These are phyloP conservation scores for silkworm (Bombyx mori) DNA, from an alignment of 1,140 invertebrate genomes.

Conservation along the genomic window DNA sequence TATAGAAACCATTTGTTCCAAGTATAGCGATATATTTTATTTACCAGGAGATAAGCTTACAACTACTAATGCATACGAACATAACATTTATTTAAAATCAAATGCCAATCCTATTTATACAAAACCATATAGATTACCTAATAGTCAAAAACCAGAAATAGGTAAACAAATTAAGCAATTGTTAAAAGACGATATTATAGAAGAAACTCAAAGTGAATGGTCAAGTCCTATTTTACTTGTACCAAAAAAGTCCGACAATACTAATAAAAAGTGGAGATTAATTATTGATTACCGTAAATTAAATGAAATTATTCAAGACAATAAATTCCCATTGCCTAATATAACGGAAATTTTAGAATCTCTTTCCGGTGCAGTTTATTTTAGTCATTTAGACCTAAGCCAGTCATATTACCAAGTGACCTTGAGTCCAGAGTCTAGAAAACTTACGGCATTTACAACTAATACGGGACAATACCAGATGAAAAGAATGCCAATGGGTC, in stretches of 20 bases:
- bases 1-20: too few species aligned
- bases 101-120: slow-evolving; percentile 23
- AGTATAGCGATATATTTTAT: slow-evolving; percentile 30
- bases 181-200: slow-evolving; percentile 22
- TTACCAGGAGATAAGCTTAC: slow-evolving; percentile 24
- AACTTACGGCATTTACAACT: slow-evolving; percentile 9
- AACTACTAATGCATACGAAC: slow-evolving; percentile 25
- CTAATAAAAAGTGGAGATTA: slow-evolving; percentile 18
- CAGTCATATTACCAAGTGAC: slow-evolving; percentile 6
- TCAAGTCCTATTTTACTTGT: slow-evolving; percentile 25
- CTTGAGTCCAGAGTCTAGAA: slow-evolving; percentile 2
- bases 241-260: slow-evolving; percentile 15
- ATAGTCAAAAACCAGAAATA: slow-evolving; percentile 21
- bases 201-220: slow-evolving; percentile 22
- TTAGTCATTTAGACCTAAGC: slow-evolving; percentile 4
- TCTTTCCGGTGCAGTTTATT: slow-evolving; percentile 8
- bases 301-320: slow-evolving; percentile 10
- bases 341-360: slow-evolving; percentile 19
- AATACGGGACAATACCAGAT: slow-evolving; percentile 13
- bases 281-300: slow-evolving; percentile 23
- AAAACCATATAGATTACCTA: slow-evolving; percentile 33
- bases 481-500: slow-evolving; percentile 10
- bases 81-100: slow-evolving; percentile 21
- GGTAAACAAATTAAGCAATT: slow-evolving; percentile 20
- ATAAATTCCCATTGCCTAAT: slow-evolving; percentile 26